Conservation (phyloP, 2,797 vertebrate species). For the Rhinophrynus dorsalis region DNA sequence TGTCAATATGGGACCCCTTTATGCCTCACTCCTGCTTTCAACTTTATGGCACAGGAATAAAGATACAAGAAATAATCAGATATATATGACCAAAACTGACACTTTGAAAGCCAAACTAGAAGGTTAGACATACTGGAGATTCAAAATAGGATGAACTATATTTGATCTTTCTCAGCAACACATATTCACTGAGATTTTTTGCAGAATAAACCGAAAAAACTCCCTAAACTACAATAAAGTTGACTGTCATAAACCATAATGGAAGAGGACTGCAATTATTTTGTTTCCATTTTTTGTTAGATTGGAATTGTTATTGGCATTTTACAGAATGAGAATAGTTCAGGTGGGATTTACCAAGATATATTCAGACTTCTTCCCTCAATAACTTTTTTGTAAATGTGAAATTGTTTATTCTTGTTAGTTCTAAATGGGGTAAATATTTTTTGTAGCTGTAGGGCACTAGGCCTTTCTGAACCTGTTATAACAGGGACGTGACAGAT, state of each 20-base stretch:
- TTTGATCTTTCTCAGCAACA: constrained; percentile 37
- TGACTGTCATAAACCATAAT: constrained; percentile 37
- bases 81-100: constrained; percentile 54
- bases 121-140: constrained; percentile 33
- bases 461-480: too few relatives aligned
- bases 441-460: too few relatives aligned
- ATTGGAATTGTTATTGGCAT: constrained; percentile 4
- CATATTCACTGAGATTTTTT: constrained; percentile 20
- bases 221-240: constrained; percentile 21
- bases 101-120: constrained; percentile 49
- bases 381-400: neutral
- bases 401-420: neutral
- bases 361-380: neutral
- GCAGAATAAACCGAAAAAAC: constrained; percentile 1
- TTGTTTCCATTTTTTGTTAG: neutral
- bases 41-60: constrained; percentile 63
- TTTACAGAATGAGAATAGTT: constrained; percentile 9
- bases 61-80: constrained; percentile 60
- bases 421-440: too few relatives aligned
- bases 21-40: constrained; percentile 45
- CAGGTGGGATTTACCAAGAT: neutral
- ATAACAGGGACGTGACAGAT: too few relatives aligned
- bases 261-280: constrained; percentile 11
- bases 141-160: constrained; percentile 40
- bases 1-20: constrained; percentile 53